Evolutionary conservation across 2,797 vertebrate species (phyloP), one percentile per base, ranked within the genome.

Genomic region (Argentina silus): DNA sequence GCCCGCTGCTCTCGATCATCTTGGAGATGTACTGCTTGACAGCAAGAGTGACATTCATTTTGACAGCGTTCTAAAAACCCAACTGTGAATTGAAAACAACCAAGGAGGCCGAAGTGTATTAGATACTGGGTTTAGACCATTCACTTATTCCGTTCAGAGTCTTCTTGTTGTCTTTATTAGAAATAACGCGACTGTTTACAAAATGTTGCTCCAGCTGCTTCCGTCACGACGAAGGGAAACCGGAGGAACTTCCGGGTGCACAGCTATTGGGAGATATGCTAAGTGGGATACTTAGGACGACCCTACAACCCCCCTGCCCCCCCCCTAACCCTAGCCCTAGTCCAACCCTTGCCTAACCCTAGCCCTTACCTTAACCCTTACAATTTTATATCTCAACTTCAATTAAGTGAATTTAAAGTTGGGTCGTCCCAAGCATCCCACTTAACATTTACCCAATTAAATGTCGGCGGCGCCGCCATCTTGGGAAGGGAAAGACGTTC

Each of bases 1-100:
- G 92, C 0, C 97, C 97, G 85, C 96, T 97, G 94, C 91, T 96
- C 85, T 98, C 97, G 79, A 99, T 97, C 97, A 98, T 99, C 84
- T 95, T 97, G 73, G 96, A 95, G 80, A 98, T 84, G 83, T 98
- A 99, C 79, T 98, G 96, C 83, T 97, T 98, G 61, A 99, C 97
- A 0, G 97, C 97, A 47, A 97, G 90, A 61, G 96, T 97, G 84
- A 97, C 96, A 80, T 98, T 98, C 97, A 98, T 99, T 83, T 64
- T 86, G 83, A 27, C 88, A 69, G 57, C 78, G 51, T 9, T 42
- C 14, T 6, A 6, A 69, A 56, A 19, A 17, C 6, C 56, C 4
- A 45, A 6, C 14, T 6, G 6, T 17, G 42, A 44, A 7, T 56
- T 7, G 10, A 56, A 56, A 42, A 48, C 19, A 27, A 67, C n/a